Evolutionary conservation across 2,113 vertebrate species (phyloP), one percentile per base, ranked within the genome.

Genomic region (Lepisosteus osseus): DNA sequence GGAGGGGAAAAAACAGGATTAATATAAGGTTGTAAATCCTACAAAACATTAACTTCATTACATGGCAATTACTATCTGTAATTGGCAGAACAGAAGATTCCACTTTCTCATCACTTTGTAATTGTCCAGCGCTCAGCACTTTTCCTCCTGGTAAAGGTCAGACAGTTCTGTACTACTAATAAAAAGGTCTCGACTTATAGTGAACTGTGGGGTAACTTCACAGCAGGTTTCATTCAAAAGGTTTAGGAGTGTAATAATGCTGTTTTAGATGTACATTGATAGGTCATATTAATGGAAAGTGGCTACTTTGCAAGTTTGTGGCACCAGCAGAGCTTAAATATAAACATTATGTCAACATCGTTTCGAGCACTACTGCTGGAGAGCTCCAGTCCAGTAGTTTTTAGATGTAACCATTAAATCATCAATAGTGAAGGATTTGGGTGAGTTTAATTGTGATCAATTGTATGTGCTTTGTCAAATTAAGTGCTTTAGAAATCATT

Each of bases 11-110:
- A 65, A 86, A 82, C 81, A 78, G 77, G 86, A 78, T 91, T 87
- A 90, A 91, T 85, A 88, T 85, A 84, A 82, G 86, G 91, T 80
- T 90, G 88, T 93, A 92, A 93, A 95, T 92, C 89, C 89, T 87
- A 89, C 85, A 83, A 93, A 94, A 95, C 91, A 93, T 92, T 93
- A 90, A 93, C 91, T 90, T 92, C 91, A 90, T 93, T 91, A 90
- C 90, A 87, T 84, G 89, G 88, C 85, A 85, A 91, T 93, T 92
- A 90, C 83, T 76, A 79, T 75, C 86, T 72, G 75, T 81, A 82
- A 86, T 88, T 86, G 86, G 86, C 81, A 76, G 83, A 88, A 85
- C 67, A 79, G 85, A 86, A 85, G 85, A 85, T 84, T 82, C 83
- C 65, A 80, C 88, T 90, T 85, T 89, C 87, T 88, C 85, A 82